Base-by-base conservation (phyloP, 2,888 invertebrate species). In the Nemotelus nigrinus region DNA sequence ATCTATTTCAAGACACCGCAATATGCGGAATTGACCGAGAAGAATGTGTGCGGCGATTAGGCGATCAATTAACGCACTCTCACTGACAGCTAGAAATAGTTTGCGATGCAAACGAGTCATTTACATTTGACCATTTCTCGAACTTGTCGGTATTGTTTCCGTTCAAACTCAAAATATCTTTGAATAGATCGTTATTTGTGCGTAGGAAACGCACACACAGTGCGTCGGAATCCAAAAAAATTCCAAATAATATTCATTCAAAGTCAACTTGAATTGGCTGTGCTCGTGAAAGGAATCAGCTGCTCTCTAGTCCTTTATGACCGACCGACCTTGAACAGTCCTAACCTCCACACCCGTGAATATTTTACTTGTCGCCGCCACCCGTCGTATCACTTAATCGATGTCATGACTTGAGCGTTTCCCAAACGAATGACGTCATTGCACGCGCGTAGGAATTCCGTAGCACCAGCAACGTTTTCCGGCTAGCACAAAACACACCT, bases 21-120 rank as follows among this genome's bases (percentile, higher is more conserved):
- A 74, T 74, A 74, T 74, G 72, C 72, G 72, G 72, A 74, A 74
- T 60, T 48, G 43, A 74, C 60, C 44, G 48, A 3, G 43, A 44
- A 25, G 55, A 68, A 68, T 71, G 55, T 39, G 7, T 45, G 43
- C n/a, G 53, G 41, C 6, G 25, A 25, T 25, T 25, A 25, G 25
- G 25, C 25, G 25, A 0, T 25, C 25, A 25, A 25, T 25, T 25
- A 25, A 25, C 25, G 25, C 25, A 25, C 25, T 25, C 25, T 25
- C 48, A 4, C 43, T 57, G 55, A 25, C 4, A 4, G 43, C 43
- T n/a, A 5, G 47, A 44, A 57, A 71, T 71, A 10, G 44, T 10
- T 43, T 8, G 57, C 71, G n/a, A 10, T 71, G 43, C 71, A 3
- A 10, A 4, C 7, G 43, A 71, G 71, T 71, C 71, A 55, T 71